Evolutionary conservation across 1,140 invertebrate species (phyloP), one percentile per base, ranked within the genome.

Genomic region (Drosophila auraria): DNA sequence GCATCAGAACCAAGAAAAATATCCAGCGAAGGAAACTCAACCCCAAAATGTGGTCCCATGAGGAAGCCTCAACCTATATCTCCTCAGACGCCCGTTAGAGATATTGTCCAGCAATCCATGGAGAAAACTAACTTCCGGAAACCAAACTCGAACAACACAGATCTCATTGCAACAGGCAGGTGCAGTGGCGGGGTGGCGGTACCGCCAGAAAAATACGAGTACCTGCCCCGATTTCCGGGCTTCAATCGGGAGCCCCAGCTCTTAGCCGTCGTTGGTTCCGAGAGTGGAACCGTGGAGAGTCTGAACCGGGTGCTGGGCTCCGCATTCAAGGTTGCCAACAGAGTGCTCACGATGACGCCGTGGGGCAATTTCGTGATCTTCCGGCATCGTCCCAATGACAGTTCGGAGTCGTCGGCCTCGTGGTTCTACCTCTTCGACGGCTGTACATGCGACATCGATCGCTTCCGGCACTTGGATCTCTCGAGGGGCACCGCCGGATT

Each of bases 301-400:
- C n/a, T 91, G 2, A 42, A 64, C 8, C 71, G 71, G 0, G 20
- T 91, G 38, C 38, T 93, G 6, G 42, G 49, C n/a, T 70, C 77
- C 14, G 75, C 78, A 0, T 92, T 93, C 44, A 65, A 71, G 1
- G 78, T 86, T 17, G 71, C 79, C 44, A 86, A 90, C 56, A 80
- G 92, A 8, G 78, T 91, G 11, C 66, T 93, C 1, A 71, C 73
- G 6, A 87, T 93, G 78, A 93, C 92, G 3, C 92, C 92, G 2
- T 92, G 92, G 91, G 92, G 91, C 14, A 92, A 92, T 54, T 93
- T 83, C 71, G 79, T 92, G 7, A 74, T 91, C n/a, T 93, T 93
- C 51, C 74, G 60, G 9, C 56, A 68, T 15, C 17, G 8, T 12
- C 54, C 42, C 36, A 61, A 9, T 15, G 8, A 36, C 12, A 9